Evolutionary conservation across 2,888 invertebrate genomes (phyloP).

Genomic region (Junonia oenone): DNA sequence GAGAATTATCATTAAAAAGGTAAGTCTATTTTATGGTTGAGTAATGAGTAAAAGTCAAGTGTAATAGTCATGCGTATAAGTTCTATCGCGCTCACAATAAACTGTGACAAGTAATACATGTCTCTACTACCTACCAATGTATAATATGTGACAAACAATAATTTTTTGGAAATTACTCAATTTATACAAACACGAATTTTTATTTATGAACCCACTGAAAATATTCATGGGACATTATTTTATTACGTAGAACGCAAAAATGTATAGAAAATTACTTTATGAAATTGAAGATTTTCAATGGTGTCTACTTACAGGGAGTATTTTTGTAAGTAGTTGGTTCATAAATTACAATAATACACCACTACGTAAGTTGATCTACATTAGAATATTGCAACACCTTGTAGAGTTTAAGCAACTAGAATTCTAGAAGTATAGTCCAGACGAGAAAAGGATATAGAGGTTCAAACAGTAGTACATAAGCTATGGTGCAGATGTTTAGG

Average conservation of each 20-base stretch:
- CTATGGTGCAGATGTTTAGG: conserved; percentile 53
- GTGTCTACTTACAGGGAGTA: conserved; percentile 21
- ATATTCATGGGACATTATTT: conserved; percentile 16
- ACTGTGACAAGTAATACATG: conserved; percentile 4
- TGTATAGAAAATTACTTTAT: too few relatives aligned
- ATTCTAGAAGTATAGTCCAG: conserved; percentile 61
- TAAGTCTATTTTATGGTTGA: not conserved
- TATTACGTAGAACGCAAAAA: too few relatives aligned
- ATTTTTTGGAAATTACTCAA: not conserved
- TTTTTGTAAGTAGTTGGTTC: conserved; percentile 16
- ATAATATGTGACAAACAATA: conserved; percentile 2
- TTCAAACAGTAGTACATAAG: conserved; percentile 40
- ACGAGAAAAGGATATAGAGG: conserved; percentile 48
- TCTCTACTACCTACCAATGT: conserved; percentile 4
- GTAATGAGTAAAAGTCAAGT: not conserved
- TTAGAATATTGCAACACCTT: conserved; percentile 42
- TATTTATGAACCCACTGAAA: conserved; percentile 23
- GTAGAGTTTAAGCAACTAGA: conserved; percentile 37
- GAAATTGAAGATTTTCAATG: conserved; percentile 32
- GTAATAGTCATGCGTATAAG: conserved; percentile 24
- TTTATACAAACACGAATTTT: conserved; percentile 23
- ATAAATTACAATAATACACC: conserved; percentile 35
- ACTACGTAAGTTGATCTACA: conserved; percentile 36
- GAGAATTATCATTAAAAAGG: not conserved
- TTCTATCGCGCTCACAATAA: conserved; percentile 8